phyloP scores from a whole-genome alignment of 2,113 vertebrate genomes.

The Seriola rivoliana region DNA sequence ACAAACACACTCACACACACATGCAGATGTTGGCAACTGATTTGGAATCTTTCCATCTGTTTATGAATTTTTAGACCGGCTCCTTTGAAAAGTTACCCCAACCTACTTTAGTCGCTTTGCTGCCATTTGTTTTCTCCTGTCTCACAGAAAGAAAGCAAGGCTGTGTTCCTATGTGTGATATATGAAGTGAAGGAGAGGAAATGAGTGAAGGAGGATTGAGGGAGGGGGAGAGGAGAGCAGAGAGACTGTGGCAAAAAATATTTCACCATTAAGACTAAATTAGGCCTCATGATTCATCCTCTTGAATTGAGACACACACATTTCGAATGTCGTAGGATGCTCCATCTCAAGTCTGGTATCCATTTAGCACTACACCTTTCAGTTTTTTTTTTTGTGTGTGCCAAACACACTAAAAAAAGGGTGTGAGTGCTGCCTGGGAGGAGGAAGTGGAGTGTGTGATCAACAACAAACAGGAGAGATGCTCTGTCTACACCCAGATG shows the following conservation, averaged over 20 bases:
- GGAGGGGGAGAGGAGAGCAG: not conserved
- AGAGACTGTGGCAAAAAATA: constrained; percentile 44
- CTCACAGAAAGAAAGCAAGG: not conserved
- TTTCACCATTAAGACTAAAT: constrained; percentile 56
- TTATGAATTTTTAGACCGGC: constrained; percentile 18
- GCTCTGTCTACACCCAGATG: not conserved
- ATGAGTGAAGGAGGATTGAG: not conserved
- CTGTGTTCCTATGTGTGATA: constrained; percentile 1
- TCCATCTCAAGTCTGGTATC: constrained; percentile 28
- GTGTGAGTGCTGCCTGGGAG: constrained; percentile 31
- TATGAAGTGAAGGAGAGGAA: constrained; percentile 1
- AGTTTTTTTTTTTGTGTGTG: constrained; percentile 3
- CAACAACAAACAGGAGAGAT: constrained; percentile 6
- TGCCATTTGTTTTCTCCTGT: not conserved
- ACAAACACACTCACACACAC: not conserved
- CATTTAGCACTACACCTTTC: constrained; percentile 42
- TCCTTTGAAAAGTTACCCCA: constrained; percentile 29
- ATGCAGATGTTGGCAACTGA: constrained; percentile 8
- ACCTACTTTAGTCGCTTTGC: not conserved
- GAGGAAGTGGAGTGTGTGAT: constrained; percentile 34
- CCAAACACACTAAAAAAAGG: constrained; percentile 20
- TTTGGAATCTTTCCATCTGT: constrained; percentile 22
- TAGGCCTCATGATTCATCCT: constrained; percentile 63
- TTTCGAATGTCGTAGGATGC: constrained; percentile 46
- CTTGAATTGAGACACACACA: constrained; percentile 55